Evolutionary conservation across 2,888 invertebrate genomes (phyloP).

Genomic region (Exephanes ischioxanthus): DNA sequence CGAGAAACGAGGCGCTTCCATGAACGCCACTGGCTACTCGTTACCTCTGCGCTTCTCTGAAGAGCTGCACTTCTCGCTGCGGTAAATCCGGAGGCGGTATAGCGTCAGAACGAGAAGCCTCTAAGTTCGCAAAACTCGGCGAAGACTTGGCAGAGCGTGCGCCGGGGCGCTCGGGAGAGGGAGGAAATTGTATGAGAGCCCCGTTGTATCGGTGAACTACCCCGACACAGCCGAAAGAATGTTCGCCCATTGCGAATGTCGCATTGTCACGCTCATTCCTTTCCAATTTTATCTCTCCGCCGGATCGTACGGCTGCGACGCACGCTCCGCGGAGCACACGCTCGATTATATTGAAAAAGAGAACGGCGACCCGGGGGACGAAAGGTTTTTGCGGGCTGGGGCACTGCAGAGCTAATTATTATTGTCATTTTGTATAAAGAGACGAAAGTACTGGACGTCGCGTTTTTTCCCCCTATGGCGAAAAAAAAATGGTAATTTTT

Average conservation of each 20-base stretch:
- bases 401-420: conserved; percentile 37
- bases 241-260: conserved; percentile 55
- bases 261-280: conserved; percentile 60
- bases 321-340: not conserved
- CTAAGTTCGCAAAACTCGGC: not conserved
- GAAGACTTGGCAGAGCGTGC: not conserved
- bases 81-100: not conserved
- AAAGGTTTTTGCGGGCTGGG: not conserved
- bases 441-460: not conserved
- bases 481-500: not conserved
- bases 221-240: conserved; percentile 26
- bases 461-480: not conserved
- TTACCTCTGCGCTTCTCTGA: conserved; percentile 4
- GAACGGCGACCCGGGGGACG: not conserved
- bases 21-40: conserved; percentile 24
- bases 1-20: conserved; percentile 10
- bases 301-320: conserved; percentile 26
- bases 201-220: not conserved
- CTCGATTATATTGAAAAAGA: conserved; percentile 9
- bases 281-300: conserved; percentile 52
- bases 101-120: not conserved
- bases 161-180: not conserved
- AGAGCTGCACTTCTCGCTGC: not conserved
- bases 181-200: not conserved
- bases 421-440: not conserved